Evolutionary conservation across 2,113 vertebrate genomes (phyloP).

Genomic region (Pyrgilauda ruficollis): DNA sequence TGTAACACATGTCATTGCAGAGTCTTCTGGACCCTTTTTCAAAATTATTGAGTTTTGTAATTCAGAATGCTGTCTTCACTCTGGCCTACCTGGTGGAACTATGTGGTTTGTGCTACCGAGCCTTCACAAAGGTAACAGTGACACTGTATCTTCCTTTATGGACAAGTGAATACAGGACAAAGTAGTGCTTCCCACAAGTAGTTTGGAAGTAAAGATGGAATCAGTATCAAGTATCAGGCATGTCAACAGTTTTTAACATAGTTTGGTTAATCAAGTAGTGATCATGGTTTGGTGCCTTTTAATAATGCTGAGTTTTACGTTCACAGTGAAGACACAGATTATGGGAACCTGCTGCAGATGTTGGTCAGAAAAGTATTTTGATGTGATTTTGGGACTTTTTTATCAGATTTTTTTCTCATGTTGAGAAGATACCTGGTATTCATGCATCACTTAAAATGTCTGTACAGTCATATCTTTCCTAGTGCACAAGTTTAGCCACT

Average conservation of each 20-base stretch:
- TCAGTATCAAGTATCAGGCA: not conserved
- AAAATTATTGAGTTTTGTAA: constrained; percentile 95
- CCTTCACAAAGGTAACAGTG: constrained; percentile 93
- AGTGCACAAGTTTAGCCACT: not conserved
- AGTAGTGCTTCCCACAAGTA: not conserved
- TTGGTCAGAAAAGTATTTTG: not conserved
- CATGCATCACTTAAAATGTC: not conserved
- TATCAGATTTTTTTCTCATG: not conserved
- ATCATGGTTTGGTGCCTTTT: not conserved
- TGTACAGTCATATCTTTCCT: not conserved
- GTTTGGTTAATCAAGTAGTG: not conserved
- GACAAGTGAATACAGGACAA: not conserved
- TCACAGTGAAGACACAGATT: not conserved
- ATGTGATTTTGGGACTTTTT: not conserved
- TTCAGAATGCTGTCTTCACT: constrained; percentile 95
- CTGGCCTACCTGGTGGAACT: constrained; percentile 95
- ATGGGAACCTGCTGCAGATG: not conserved
- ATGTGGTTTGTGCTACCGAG: constrained; percentile 94
- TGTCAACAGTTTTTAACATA: not conserved
- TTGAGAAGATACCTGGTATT: not conserved
- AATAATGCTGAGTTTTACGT: not conserved
- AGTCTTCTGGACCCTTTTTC: constrained; percentile 97
- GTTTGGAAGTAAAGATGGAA: not conserved
- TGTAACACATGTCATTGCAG: constrained; percentile 70
- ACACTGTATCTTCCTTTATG: not conserved